A percentile compares a stretch with the other conserved stretches of the same genome.
phyloP scores from a whole-genome alignment of 2,797 vertebrate genomes.

The Acanthis flammea region DNA sequence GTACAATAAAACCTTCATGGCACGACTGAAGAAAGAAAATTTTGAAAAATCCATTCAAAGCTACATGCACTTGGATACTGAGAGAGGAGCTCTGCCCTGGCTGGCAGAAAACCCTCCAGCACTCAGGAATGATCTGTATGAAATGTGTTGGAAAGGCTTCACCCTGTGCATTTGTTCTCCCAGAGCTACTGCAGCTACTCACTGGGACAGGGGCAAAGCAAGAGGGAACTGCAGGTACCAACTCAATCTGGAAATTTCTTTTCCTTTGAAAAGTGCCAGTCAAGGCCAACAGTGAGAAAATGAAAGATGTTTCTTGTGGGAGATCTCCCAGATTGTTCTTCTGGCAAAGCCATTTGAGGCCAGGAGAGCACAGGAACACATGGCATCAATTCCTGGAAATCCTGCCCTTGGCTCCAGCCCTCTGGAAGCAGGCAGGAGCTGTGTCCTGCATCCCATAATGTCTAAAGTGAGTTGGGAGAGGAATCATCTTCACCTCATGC shows the following conservation, averaged over 20 bases:
- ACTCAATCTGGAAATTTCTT: background rate
- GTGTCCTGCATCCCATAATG: background rate
- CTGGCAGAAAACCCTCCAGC: background rate
- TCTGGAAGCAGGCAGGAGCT: background rate
- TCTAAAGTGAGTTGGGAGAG: background rate
- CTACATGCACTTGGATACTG: background rate
- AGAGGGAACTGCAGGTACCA: background rate
- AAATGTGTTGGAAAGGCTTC: background rate
- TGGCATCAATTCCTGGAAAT: background rate
- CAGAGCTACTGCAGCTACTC: background rate
- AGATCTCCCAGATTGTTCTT: slow-evolving; percentile 13
- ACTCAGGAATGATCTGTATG: background rate
- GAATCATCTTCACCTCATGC: background rate
- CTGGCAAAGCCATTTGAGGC: rapidly evolving
- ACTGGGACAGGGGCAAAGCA: background rate
- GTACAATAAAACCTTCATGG: background rate
- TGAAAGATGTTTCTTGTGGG: slow-evolving; percentile 36
- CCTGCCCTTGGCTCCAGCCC: background rate
- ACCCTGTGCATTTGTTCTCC: background rate
- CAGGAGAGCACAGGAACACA: background rate
- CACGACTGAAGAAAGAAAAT: background rate
- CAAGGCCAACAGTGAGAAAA: slow-evolving; percentile 36
- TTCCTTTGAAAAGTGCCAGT: background rate
- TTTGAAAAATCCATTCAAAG: too few species aligned
- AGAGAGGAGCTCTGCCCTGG: background rate